Base-by-base conservation (phyloP, 2,888 invertebrate species). In the Dryomyza anilis region DNA sequence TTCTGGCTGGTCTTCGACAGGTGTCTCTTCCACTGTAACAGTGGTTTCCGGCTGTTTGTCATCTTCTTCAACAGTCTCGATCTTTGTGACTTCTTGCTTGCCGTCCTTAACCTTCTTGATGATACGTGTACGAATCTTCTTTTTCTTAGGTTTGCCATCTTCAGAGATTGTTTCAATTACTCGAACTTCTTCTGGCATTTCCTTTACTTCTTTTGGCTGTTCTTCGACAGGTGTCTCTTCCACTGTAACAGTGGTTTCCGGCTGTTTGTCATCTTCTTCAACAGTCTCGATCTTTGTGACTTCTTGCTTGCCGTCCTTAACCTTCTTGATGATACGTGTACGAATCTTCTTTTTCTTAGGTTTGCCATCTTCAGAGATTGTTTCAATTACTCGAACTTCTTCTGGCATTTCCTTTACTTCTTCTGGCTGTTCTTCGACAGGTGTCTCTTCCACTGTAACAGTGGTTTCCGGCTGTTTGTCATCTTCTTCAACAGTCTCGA, bases 261-360 rank as follows among this genome's bases (percentile, higher is more conserved):
- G 58, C 7, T 45, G 58, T 46, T 58, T 58, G 27, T 58, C 58
- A 27, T 58, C 58, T 45, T 58, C 58, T 58, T 58, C 58, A n/a
- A 58, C 58, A 3, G 58, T 58, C 33, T 58, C 58, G n/a, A 58
- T 58, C 14, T 58, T 58, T 25, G 48, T 48, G 25, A 25, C 48
- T 48, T 48, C 48, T 4, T 48, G 48, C 21, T 48, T 48, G 48
- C 12, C 25, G 12, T 23, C 48, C 25, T 48, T 48, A 14, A 48
- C 21, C 48, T 48, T 48, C 48, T 48, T 48, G 25, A 48, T 48
- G 23, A 48, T 23, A 12, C 48, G 48, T 21, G 48, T 48, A 14
- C 48, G 25, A 23, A 48, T 48, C 48, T 25, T 48, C 2, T 16
- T 48, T 8, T 48, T 48, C 10, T 14, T 48, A 10, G 48, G 48